Conservation (phyloP, 1,140 invertebrate genomes). For the Eumaeus atala region DNA sequence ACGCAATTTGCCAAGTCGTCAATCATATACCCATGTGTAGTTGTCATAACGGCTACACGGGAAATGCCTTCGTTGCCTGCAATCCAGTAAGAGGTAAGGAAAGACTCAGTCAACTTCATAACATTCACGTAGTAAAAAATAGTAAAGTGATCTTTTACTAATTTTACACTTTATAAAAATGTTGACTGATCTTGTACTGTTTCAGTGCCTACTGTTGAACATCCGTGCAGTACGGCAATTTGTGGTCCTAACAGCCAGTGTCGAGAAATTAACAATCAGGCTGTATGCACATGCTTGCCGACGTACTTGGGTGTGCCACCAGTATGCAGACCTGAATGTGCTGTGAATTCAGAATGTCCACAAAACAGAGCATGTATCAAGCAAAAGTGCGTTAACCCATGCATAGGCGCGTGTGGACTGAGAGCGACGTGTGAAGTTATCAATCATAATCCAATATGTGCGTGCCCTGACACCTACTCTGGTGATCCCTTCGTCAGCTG, state of each 20-base stretch:
- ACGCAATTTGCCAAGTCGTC: slow-evolving; percentile 83
- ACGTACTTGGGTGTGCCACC: slow-evolving; percentile 84
- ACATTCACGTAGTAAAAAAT: background rate
- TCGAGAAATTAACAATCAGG: slow-evolving; percentile 79
- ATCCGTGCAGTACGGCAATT: slow-evolving; percentile 84
- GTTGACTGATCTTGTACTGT: slow-evolving; percentile 14
- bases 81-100: slow-evolving; percentile 58
- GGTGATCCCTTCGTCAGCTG: slow-evolving; percentile 79
- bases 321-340: slow-evolving; percentile 87
- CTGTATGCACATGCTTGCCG: slow-evolving; percentile 83
- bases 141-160: too few species aligned
- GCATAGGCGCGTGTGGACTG: slow-evolving; percentile 83
- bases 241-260: slow-evolving; percentile 88
- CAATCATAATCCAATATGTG: slow-evolving; percentile 80
- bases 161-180: too few species aligned
- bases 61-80: slow-evolving; percentile 81
- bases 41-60: slow-evolving; percentile 79
- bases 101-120: background rate
- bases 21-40: slow-evolving; percentile 86
- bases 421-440: slow-evolving; percentile 84
- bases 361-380: slow-evolving; percentile 84
- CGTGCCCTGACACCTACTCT: slow-evolving; percentile 73
- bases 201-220: slow-evolving; percentile 45
- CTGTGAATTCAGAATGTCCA: slow-evolving; percentile 82
- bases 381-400: slow-evolving; percentile 87